These are phyloP conservation scores for Saccostrea cuccullata DNA, from an alignment of 1,140 invertebrate genomes.

Conservation along the genomic window DNA sequence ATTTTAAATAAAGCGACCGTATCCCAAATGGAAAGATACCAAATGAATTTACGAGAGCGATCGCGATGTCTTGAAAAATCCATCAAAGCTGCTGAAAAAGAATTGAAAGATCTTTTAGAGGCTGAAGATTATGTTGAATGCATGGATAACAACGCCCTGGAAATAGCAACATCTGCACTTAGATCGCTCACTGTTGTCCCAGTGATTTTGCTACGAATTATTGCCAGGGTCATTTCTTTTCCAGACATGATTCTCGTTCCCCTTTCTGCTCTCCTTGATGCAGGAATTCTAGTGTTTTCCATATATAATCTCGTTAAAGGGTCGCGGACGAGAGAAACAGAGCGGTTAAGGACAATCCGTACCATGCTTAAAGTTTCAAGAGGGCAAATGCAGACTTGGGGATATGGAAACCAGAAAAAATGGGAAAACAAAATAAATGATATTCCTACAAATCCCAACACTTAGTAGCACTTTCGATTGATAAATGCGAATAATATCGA, in stretches of 20 bases:
- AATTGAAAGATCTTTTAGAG: neutral
- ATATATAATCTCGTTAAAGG: constrained; percentile 6
- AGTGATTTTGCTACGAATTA: neutral
- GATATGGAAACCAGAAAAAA: constrained; percentile 8
- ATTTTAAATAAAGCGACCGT: constrained; percentile 13
- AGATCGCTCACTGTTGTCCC: neutral
- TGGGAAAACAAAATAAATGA: neutral
- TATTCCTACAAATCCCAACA: too few relatives aligned
- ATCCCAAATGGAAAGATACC: neutral
- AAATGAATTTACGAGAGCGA: neutral
- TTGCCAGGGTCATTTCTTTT: neutral
- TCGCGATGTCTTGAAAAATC: neutral
- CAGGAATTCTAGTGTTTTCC: neutral
- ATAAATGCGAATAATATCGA: too few relatives aligned
- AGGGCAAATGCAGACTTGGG: neutral
- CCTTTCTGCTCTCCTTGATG: constrained; percentile 4
- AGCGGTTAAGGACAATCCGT: neutral
- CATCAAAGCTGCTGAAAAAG: neutral
- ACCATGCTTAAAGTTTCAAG: neutral
- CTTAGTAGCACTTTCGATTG: too few relatives aligned
- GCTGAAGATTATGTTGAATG: neutral
- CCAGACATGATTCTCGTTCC: neutral
- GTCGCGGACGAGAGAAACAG: neutral
- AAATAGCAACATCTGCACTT: neutral
- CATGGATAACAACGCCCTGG: neutral